phyloP scores from a whole-genome alignment of 2,113 vertebrate species.

The Pelvicachromis taeniatus region DNA sequence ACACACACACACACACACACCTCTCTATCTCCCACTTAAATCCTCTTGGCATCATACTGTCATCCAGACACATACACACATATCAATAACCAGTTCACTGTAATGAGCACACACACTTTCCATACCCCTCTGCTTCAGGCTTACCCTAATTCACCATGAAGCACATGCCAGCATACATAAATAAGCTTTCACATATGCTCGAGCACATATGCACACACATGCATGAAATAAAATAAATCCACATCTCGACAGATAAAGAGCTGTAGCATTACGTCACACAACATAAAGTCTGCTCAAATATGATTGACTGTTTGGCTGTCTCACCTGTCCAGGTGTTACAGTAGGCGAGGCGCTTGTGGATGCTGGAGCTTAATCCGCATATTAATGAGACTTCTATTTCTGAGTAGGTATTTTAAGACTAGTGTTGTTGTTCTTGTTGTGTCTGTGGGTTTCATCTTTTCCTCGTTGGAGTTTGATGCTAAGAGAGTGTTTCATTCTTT shows the following conservation, averaged over 20 bases:
- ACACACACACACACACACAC: not conserved
- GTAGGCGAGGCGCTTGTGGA: not conserved
- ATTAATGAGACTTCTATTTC: not conserved
- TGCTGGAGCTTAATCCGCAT: not conserved
- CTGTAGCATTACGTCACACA: not conserved
- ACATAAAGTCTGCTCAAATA: not conserved
- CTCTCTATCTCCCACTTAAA: not conserved
- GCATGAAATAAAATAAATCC: not conserved
- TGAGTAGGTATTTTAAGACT: not conserved
- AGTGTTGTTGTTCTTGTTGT: not conserved
- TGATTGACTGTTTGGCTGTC: not conserved
- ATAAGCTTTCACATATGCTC: not conserved
- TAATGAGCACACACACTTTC: not conserved
- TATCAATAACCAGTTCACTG: not conserved
- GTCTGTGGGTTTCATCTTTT: not conserved
- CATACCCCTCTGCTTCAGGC: conserved; percentile 17
- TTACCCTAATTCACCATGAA: conserved; percentile 34
- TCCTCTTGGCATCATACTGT: conserved; percentile 1
- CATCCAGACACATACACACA: not conserved
- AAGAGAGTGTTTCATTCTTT: not conserved
- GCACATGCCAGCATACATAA: conserved; percentile 31
- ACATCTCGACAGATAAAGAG: not conserved
- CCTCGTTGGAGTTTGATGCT: not conserved
- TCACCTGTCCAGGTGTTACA: not conserved
- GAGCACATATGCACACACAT: not conserved